Evolutionary conservation across 1,140 invertebrate species (phyloP).

Genomic region (Trialeurodes vaporariorum): DNA sequence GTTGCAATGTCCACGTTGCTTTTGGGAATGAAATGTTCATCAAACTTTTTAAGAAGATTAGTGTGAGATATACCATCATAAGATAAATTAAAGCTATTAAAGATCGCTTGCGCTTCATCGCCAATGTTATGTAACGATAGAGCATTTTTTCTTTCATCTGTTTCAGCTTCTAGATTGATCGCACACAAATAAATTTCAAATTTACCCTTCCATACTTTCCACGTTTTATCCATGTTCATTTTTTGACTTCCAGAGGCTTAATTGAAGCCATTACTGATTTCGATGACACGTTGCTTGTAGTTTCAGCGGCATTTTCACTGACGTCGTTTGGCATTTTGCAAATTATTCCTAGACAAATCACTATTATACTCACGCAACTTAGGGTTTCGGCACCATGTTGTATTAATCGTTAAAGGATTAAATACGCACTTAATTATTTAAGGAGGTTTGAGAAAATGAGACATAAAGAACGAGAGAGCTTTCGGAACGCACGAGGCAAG

Average conservation of each 20-base stretch:
- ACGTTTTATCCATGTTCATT: background rate
- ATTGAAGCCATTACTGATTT: no score
- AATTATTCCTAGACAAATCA: no score
- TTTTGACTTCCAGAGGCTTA: background rate
- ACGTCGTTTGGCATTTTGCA: no score
- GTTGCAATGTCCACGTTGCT: background rate
- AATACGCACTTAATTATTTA: no score
- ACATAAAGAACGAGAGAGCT: no score
- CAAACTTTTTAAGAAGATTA: slow-evolving; percentile 5
- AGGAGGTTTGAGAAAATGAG: no score
- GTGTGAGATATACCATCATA: background rate
- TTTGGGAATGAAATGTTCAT: background rate
- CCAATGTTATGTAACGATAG: background rate
- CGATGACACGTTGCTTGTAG: no score
- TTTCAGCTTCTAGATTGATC: slow-evolving; percentile 1
- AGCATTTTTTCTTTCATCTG: slow-evolving; percentile 2
- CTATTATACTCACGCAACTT: no score
- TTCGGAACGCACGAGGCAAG: no score
- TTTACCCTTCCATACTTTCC: slow-evolving; percentile 1
- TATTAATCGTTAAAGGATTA: no score
- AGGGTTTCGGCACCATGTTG: no score
- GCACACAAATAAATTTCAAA: slow-evolving; percentile 6
- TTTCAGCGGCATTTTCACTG: no score
- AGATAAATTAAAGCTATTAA: background rate
- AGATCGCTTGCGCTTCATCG: background rate